Conservation (phyloP, 2,888 invertebrate genomes). For the Lampropteryx suffumata region DNA sequence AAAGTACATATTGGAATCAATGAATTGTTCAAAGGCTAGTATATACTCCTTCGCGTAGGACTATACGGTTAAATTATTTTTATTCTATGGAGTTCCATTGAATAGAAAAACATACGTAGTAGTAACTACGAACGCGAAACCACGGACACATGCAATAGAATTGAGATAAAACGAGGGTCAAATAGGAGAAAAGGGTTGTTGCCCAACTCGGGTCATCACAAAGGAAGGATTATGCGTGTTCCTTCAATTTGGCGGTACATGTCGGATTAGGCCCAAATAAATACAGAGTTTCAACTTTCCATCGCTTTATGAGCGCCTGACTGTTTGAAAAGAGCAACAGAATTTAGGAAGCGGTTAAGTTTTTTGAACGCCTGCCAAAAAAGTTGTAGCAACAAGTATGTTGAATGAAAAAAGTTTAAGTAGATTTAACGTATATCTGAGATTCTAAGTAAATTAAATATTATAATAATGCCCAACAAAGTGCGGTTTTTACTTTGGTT, state of each 20-base stretch:
- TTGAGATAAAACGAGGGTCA: conserved; percentile 42
- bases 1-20: too few species aligned
- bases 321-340: conserved; percentile 7
- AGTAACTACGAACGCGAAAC: too few species aligned
- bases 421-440: too few species aligned
- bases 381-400: conserved; percentile 25
- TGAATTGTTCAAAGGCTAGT: too few species aligned
- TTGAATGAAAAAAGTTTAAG: background rate
- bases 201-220: conserved; percentile 50
- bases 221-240: conserved; percentile 55
- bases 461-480: too few species aligned
- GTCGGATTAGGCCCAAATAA: conserved; percentile 51
- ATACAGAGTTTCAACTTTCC: conserved; percentile 29
- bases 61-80: too few species aligned
- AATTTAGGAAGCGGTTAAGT: conserved; percentile 9
- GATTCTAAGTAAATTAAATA: too few species aligned
- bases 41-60: too few species aligned
- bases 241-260: conserved; percentile 54
- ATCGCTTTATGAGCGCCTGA: background rate
- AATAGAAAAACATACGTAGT: too few species aligned
- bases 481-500: too few species aligned
- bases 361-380: conserved; percentile 28
- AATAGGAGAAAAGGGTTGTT: conserved; percentile 47
- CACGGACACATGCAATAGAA: conserved; percentile 13
- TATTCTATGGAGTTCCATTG: too few species aligned